phyloP scores from a whole-genome alignment of 2,888 invertebrate genomes.

The Tetranychus piercei region DNA sequence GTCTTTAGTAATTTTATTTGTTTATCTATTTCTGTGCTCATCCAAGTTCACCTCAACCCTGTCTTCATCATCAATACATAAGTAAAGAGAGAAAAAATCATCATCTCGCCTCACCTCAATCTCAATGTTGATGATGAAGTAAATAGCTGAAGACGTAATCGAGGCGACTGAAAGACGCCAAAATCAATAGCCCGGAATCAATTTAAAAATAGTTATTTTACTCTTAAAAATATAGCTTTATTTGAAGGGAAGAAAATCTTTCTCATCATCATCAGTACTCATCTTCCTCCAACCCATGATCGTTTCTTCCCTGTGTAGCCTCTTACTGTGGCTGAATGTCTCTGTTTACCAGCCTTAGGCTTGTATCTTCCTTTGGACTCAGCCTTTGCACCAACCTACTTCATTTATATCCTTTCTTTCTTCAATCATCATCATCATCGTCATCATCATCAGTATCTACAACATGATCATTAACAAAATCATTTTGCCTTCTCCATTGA shows the following conservation, averaged over 20 bases:
- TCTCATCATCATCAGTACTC: neutral
- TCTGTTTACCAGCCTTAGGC: neutral
- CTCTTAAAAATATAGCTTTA: neutral
- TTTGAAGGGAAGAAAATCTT: neutral
- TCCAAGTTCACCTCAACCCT: no score
- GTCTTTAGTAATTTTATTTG: no score
- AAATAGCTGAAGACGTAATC: neutral
- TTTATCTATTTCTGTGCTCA: no score
- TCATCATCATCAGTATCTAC: neutral
- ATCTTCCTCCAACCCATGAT: neutral
- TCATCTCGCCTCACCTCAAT: neutral
- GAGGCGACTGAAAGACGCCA: neutral
- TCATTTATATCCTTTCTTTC: neutral
- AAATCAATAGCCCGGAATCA: neutral
- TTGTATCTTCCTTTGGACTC: neutral
- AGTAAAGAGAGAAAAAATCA: neutral
- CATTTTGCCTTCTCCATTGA: neutral
- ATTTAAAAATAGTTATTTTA: neutral
- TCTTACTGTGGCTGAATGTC: conserved; percentile 2
- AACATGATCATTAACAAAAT: neutral
- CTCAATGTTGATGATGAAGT: neutral
- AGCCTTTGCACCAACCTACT: neutral
- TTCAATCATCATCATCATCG: neutral
- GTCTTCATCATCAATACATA: no score
- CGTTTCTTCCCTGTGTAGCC: neutral